Evolutionary conservation across 2,797 vertebrate species (phyloP), one percentile per base, ranked within the genome.

Genomic region (Coluber constrictor): DNA sequence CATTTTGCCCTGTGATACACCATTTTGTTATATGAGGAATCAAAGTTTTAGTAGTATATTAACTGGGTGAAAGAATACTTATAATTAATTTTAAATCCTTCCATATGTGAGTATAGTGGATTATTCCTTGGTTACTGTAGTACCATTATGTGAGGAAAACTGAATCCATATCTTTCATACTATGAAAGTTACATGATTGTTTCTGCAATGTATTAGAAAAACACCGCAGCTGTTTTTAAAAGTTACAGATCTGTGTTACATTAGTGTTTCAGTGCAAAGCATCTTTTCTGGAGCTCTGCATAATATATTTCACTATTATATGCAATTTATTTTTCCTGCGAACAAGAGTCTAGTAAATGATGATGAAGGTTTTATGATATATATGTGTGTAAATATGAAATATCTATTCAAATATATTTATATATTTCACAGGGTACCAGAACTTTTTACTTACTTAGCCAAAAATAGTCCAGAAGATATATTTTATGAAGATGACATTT

Each of bases 401-500:
- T 94, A 94, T 43, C 87, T 29, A 90, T 59, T 74, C 87, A 86
- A 63, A 91, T 94, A 90, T 93, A 91, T 92, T 87, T n/a, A 93
- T 95, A 32, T 89, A 93, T 94, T 95, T 87, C 37, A 93, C 96
- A 99, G 99, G 94, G 99, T 98, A 95, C 98, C 98, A 10, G 99
- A 99, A 96, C 98, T 99, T 0, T 99, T 99, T 94, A 97, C 97
- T 96, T 97, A 97, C 0, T 98, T 99, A 96, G 98, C 99, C 93
- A 99, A 98, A 97, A 99, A 99, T 94, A 98, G 98, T 94, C 98
- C 99, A 32, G 99, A 99, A 93, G 99, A 99, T 94, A 97, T 99
- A 86, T 99, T 99, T 97, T 99, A 99, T 56, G 99, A 99, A 97
- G 99, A 99, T 93, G 99, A 99, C 94, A 98, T 99, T 97, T 99